Evolutionary conservation across 1,140 invertebrate species (phyloP).

Genomic region (Nylanderia fulva): DNA sequence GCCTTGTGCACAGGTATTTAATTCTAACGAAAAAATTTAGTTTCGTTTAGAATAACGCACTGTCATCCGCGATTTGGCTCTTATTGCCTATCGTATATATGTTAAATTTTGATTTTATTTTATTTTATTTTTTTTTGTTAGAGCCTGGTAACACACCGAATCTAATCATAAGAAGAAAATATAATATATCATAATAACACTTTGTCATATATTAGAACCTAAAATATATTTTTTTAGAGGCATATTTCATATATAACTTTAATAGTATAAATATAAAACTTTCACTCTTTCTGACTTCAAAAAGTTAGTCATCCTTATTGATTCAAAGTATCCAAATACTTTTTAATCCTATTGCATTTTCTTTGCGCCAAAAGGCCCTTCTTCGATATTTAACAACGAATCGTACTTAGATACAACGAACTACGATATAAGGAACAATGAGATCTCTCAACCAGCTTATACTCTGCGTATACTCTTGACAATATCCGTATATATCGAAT

Average conservation of each 20-base stretch:
- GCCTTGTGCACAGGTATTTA: too few relatives aligned
- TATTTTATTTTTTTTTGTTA: slow-evolving; percentile 12
- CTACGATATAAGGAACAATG: slow-evolving; percentile 44
- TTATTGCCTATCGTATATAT: too few relatives aligned
- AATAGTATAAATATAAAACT: slow-evolving; percentile 67
- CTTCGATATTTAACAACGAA: not conserved
- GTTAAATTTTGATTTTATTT: too few relatives aligned
- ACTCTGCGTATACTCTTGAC: slow-evolving; percentile 8
- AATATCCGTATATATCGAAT: slow-evolving; percentile 52
- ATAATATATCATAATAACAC: not conserved
- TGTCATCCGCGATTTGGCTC: too few relatives aligned
- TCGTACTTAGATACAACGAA: slow-evolving; percentile 47
- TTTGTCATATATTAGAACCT: slow-evolving; percentile 29
- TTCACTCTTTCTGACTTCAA: slow-evolving; percentile 33
- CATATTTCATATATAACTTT: slow-evolving; percentile 13
- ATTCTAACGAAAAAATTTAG: too few relatives aligned
- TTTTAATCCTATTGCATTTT: slow-evolving; percentile 12
- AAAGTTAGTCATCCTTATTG: slow-evolving; percentile 18
- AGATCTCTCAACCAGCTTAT: slow-evolving; percentile 64
- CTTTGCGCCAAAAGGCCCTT: not conserved
- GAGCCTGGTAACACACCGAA: slow-evolving; percentile 12
- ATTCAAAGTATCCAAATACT: slow-evolving; percentile 51
- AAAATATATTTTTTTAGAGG: slow-evolving; percentile 10
- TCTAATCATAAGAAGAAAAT: slow-evolving; percentile 31
- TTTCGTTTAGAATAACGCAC: too few relatives aligned